These are phyloP conservation scores for Diarsia dahlii DNA, from an alignment of 2,888 invertebrate species.

Conservation along the genomic window DNA sequence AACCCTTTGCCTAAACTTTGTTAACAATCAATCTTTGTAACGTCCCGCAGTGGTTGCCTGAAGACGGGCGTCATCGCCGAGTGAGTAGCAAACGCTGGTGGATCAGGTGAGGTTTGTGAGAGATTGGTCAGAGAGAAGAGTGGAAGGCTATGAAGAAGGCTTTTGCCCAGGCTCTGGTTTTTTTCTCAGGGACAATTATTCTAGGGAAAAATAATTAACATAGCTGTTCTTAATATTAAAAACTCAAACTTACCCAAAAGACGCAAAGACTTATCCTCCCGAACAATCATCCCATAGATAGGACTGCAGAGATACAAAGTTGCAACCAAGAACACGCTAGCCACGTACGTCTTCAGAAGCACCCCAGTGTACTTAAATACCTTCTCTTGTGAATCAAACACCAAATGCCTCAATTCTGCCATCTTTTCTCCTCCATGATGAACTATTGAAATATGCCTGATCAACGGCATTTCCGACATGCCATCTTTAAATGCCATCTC, in stretches of 20 bases:
- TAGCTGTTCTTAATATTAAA: too few species aligned
- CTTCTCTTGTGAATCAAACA: conserved; percentile 75
- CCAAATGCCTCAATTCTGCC: conserved; percentile 76
- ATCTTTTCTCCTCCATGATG: conserved; percentile 67
- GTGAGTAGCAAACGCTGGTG: too few species aligned
- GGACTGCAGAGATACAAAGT: conserved; percentile 82
- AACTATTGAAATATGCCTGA: conserved; percentile 68
- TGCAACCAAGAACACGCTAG: conserved; percentile 76
- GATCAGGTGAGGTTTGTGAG: too few species aligned
- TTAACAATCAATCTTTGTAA: too few species aligned
- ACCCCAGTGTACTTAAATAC: conserved; percentile 76
- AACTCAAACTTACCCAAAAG: conserved; percentile 77
- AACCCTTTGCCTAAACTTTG: too few species aligned
- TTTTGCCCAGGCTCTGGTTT: too few species aligned
- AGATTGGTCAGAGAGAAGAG: too few species aligned
- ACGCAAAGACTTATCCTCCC: conserved; percentile 76
- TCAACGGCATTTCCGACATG: conserved; percentile 80
- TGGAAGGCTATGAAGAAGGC: too few species aligned
- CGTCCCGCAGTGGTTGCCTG: too few species aligned
- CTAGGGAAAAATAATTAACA: too few species aligned
- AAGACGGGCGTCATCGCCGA: too few species aligned
- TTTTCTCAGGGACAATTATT: too few species aligned
- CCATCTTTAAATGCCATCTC: conserved; percentile 81
- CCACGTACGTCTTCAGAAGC: conserved; percentile 78
- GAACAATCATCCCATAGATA: conserved; percentile 78